A percentile compares a stretch with the other conserved stretches of the same genome.
phyloP scores from a whole-genome alignment of 2,113 vertebrate species.

The Beaufortia kweichowensis region DNA sequence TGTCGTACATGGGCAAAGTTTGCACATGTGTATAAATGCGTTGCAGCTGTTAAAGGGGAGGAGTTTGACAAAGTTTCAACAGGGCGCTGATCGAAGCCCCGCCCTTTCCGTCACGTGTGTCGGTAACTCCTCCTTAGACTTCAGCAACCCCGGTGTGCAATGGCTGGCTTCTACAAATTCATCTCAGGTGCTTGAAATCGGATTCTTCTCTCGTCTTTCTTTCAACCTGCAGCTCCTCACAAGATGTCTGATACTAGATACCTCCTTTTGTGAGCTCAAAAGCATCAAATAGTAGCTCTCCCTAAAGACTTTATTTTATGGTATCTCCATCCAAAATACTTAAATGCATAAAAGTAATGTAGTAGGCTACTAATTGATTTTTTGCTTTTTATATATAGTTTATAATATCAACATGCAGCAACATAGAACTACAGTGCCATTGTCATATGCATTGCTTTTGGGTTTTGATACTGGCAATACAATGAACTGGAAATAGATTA shows the following conservation, averaged over 20 bases:
- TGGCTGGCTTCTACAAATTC: slow-evolving; percentile 6
- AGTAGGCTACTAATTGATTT: not conserved
- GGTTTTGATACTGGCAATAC: too few relatives aligned
- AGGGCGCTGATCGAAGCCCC: slow-evolving; percentile 55
- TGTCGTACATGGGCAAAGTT: slow-evolving; percentile 41
- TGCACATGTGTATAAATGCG: slow-evolving; percentile 68
- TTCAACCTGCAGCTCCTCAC: not conserved
- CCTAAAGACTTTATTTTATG: not conserved
- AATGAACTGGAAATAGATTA: not conserved
- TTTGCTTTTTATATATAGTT: not conserved
- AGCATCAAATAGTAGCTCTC: not conserved
- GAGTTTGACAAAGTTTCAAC: slow-evolving; percentile 48
- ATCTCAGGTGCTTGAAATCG: slow-evolving; percentile 8
- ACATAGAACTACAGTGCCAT: too few relatives aligned
- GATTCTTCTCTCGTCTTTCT: not conserved
- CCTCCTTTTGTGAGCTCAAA: not conserved
- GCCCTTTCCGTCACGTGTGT: slow-evolving; percentile 55
- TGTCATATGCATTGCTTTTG: too few relatives aligned
- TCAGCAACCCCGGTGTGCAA: not conserved
- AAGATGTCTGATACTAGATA: not conserved
- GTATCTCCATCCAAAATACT: not conserved
- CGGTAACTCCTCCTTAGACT: not conserved
- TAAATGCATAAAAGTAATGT: not conserved
- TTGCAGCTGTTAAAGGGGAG: slow-evolving; percentile 48
- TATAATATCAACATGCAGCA: not conserved